Percentiles rank a stretch among this genome's conserved stretches.
Conservation (phyloP, 1,140 invertebrate genomes). For the Drosophila nikananu region DNA sequence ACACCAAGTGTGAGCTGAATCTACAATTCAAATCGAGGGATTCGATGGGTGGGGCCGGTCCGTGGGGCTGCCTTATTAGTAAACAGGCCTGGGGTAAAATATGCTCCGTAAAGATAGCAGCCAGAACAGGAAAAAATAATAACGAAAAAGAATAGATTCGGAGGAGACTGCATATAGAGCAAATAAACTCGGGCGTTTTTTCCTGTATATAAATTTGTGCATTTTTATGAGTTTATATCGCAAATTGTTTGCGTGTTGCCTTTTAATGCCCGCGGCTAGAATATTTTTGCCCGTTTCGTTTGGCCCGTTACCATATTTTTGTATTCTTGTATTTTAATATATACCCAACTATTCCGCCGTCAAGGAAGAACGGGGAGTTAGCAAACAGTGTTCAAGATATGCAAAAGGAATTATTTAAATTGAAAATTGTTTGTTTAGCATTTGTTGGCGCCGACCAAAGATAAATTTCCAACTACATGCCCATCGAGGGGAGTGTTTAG, state of each 20-base stretch:
- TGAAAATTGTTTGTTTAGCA: conserved; percentile 75
- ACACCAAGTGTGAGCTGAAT: conserved; percentile 55
- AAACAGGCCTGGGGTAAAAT: conserved; percentile 39
- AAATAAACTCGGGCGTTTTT: conserved; percentile 47
- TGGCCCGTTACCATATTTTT: conserved; percentile 26
- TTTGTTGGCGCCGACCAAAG: conserved; percentile 61
- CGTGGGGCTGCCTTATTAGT: conserved; percentile 39
- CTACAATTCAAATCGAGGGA: conserved; percentile 67
- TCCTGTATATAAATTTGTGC: conserved; percentile 42
- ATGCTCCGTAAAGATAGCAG: conserved; percentile 47
- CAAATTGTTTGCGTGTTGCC: conserved; percentile 74
- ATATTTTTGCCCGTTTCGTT: conserved; percentile 52
- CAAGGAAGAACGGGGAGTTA: conserved; percentile 7
- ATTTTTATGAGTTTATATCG: conserved; percentile 72
- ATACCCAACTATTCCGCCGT: conserved; percentile 56
- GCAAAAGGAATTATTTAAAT: conserved; percentile 73
- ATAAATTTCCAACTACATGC: conserved; percentile 47
- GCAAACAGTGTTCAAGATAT: conserved; percentile 55
- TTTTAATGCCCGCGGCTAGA: conserved; percentile 62
- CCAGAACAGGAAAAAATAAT: conserved; percentile 29
- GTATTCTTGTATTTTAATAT: conserved; percentile 51
- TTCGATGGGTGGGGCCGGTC: conserved; percentile 22
- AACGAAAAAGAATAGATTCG: conserved; percentile 25
- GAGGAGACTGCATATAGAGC: conserved; percentile 29
- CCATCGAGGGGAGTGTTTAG: conserved; percentile 34